phyloP scores from a whole-genome alignment of 2,888 invertebrate species.

The Deladenus siricidicola region DNA sequence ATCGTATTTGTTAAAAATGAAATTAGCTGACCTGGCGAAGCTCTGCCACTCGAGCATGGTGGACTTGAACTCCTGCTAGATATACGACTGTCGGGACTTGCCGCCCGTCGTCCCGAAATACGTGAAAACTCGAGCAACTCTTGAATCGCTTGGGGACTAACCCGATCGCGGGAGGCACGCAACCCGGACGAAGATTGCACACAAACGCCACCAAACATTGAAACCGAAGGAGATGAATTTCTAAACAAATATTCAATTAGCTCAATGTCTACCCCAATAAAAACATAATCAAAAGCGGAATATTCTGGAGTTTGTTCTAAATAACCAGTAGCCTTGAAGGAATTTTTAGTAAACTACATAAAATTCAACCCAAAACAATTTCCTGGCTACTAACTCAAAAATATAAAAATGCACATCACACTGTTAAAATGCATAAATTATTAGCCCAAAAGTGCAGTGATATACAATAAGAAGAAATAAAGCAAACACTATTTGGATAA shows the following conservation, averaged over 20 bases:
- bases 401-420: no score
- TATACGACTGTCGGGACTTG: slow-evolving; percentile 45
- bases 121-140: slow-evolving; percentile 50
- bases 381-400: no score
- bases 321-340: no score
- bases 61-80: slow-evolving; percentile 48
- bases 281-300: no score
- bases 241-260: slow-evolving; percentile 29
- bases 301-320: no score
- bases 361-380: no score
- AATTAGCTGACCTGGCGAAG: slow-evolving; percentile 21
- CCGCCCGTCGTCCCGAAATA: slow-evolving; percentile 36
- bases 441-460: no score
- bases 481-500: no score
- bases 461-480: no score
- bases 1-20: slow-evolving; percentile 1
- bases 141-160: slow-evolving; percentile 50
- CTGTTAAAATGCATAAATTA: no score
- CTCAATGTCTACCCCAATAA: no score
- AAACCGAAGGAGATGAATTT: slow-evolving; percentile 52
- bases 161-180: slow-evolving; percentile 38
- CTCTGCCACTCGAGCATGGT: slow-evolving; percentile 36
- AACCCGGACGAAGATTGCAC: slow-evolving; percentile 15
- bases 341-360: no score
- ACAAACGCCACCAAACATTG: slow-evolving; percentile 43